A percentile compares a stretch with the other conserved stretches of the same genome.
phyloP scores from a whole-genome alignment of 2,113 vertebrate genomes.

The Pygoscelis antarcticus region DNA sequence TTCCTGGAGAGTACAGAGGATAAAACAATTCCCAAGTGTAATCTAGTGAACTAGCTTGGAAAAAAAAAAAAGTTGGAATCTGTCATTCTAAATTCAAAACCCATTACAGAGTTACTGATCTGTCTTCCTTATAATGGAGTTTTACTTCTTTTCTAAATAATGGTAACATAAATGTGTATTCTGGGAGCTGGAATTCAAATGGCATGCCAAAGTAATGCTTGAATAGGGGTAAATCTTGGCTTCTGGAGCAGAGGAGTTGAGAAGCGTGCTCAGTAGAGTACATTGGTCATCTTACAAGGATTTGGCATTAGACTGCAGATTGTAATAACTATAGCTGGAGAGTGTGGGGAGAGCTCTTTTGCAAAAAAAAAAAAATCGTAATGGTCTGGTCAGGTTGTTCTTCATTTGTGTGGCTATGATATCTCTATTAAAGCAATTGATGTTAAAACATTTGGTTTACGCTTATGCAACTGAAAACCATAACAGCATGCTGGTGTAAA shows the following conservation, averaged over 20 bases:
- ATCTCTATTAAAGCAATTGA: background rate
- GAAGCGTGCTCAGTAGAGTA: background rate
- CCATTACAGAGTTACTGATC: slow-evolving; percentile 5
- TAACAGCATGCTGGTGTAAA: background rate
- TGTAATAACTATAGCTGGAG: background rate
- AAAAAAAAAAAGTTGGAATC: background rate
- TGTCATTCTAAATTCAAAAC: slow-evolving; percentile 23
- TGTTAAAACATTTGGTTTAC: background rate
- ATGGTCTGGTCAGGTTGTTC: background rate
- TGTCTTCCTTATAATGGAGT: background rate
- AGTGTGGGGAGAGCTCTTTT: background rate
- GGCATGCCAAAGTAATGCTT: background rate
- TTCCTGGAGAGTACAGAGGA: background rate
- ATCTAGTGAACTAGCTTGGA: background rate
- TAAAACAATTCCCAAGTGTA: background rate
- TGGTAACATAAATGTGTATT: background rate
- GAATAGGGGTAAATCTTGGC: background rate
- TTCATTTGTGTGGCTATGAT: background rate
- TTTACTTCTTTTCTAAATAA: slow-evolving; percentile 16
- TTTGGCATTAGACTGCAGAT: background rate
- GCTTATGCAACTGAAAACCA: background rate
- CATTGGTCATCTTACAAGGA: background rate
- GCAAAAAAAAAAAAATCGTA: background rate
- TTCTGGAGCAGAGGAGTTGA: background rate
- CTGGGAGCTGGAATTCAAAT: background rate